A percentile compares a stretch with the other conserved stretches of the same genome.
Conservation (phyloP, 2,113 vertebrate species). For the Urocitellus parryii region DNA sequence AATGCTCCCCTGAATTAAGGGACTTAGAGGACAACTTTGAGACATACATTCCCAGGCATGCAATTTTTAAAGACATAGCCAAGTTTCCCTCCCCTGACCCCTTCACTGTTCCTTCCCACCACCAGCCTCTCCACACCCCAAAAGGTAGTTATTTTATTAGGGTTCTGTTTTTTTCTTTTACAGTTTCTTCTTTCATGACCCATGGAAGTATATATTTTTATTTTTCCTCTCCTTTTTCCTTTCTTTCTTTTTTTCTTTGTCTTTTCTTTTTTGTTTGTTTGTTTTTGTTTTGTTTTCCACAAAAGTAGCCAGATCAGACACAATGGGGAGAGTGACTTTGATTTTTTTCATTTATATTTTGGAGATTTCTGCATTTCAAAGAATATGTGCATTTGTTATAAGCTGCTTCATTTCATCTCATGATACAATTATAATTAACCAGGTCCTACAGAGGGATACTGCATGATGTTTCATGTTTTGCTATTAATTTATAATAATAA, state of each 20-base stretch:
- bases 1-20: background rate
- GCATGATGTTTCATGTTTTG: background rate
- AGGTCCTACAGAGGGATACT: background rate
- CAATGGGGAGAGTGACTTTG: background rate
- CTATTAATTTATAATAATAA: background rate
- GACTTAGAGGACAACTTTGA: constrained; percentile 34
- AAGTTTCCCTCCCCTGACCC: background rate
- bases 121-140: background rate
- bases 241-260: background rate
- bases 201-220: constrained; percentile 1
- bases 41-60: background rate
- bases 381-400: background rate
- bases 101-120: background rate
- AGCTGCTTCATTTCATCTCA: background rate
- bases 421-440: background rate
- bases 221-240: background rate
- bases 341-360: background rate
- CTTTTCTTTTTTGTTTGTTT: background rate
- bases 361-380: background rate
- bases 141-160: background rate
- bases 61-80: background rate
- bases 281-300: background rate
- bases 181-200: background rate
- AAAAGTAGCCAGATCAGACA: background rate
- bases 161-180: background rate